Base-by-base conservation (phyloP, 1,140 invertebrate species). In the Druon quercuslanigerum region DNA sequence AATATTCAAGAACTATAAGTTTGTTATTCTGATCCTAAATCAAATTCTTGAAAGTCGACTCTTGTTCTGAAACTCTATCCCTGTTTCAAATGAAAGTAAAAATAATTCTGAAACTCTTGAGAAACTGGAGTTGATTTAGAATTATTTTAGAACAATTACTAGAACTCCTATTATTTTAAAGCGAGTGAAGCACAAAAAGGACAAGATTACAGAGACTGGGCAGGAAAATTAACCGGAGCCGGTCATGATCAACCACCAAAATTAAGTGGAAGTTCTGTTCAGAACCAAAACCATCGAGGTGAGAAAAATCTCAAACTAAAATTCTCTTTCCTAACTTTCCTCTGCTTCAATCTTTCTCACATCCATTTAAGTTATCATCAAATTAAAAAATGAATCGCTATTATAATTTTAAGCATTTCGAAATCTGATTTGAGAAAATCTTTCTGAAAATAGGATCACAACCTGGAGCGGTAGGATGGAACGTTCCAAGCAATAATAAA, bases 381-480 rank as follows among this genome's bases (percentile, higher is more conserved):
- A 46, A 46, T 46, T 46, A 6, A 46, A 7, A 11, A 46, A 46
- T 46, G 40, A 46, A 46, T 46, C 40, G 8, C 40, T 46, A 9
- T 0, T 46, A 46, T 11, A 46, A 46, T 46, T 7, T 46, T 46
- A 7, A 46, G 7, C 7, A 11, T 46, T 46, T 46, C 40, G 8
- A 46, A 46, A 46, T 46, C 40, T 11, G 1, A 46, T 46, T 9
- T 46, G n/a, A 20, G 51, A 46, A 70, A 46, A 14, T 25, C 3
- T 51, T 71, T 75, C 75, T 78, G 71, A 2, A 33, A 82, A 66
- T 70, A 82, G 88, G 83, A 17, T 86, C 87, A n/a, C 85, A 82
- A 25, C 83, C 86, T 51, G 79, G 80, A 79, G 85, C 83, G 71
- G 83, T 89, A 84, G 89, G 89, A 77, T 91, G 90, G 90, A 90